A percentile compares a stretch with the other conserved stretches of the same genome.
These are phyloP conservation scores for Entomobrya multifasciata DNA, from an alignment of 2,888 invertebrate species.

Conservation along the genomic window DNA sequence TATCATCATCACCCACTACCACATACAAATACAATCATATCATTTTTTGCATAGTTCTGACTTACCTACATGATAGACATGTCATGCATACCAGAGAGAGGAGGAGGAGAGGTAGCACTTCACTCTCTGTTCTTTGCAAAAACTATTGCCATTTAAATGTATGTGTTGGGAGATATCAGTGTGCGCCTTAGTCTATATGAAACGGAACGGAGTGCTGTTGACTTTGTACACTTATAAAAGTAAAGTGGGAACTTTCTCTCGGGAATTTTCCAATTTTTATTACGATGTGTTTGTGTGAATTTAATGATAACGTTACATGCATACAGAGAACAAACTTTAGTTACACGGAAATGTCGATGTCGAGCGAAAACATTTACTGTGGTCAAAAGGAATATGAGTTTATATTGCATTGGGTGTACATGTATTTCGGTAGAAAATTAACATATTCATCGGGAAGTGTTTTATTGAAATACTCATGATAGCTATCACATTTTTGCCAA, in stretches of 20 bases:
- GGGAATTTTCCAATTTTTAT: conserved; percentile 27
- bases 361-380: background rate
- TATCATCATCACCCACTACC: background rate
- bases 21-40: too few species aligned
- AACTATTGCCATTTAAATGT: background rate
- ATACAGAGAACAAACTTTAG: background rate
- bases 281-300: background rate
- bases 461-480: background rate
- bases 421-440: background rate
- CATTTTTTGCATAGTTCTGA: background rate
- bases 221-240: conserved; percentile 6
- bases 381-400: background rate
- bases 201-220: conserved; percentile 14
- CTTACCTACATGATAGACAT: background rate
- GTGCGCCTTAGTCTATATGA: too few species aligned
- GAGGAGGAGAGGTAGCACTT: too few species aligned
- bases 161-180: background rate
- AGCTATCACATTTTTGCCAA: background rate
- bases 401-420: background rate
- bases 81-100: conserved; percentile 10
- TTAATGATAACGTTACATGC: background rate
- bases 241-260: conserved; percentile 27
- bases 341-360: background rate
- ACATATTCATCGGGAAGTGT: background rate
- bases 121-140: background rate